phyloP scores from a whole-genome alignment of 2,113 vertebrate genomes.

The Seriola quinqueradiata region DNA sequence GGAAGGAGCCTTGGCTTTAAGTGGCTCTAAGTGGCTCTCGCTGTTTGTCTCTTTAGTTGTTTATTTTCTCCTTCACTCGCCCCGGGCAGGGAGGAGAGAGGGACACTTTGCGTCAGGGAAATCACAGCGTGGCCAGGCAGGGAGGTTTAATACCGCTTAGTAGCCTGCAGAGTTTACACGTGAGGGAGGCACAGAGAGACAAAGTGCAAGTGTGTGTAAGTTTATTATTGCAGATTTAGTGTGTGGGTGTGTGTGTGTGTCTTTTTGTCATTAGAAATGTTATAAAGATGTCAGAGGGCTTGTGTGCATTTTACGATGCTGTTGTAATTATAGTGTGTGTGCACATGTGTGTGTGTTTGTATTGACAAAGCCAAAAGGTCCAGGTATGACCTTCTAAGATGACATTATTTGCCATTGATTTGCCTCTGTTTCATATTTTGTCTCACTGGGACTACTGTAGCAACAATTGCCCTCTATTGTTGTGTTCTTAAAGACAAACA shows the following conservation, averaged over 20 bases:
- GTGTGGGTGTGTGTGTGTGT: constrained; percentile 12
- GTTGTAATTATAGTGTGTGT: constrained; percentile 41
- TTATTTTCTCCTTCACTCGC: constrained; percentile 79
- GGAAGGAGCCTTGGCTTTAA: constrained; percentile 84
- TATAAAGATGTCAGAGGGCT: constrained; percentile 63
- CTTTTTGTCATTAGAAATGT: constrained; percentile 73
- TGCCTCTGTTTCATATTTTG: constrained; percentile 71
- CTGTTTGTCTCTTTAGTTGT: constrained; percentile 83
- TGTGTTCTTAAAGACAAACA: constrained; percentile 76
- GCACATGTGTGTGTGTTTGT: constrained; percentile 62
- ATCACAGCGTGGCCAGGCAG: constrained; percentile 71
- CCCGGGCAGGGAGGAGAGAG: constrained; percentile 72
- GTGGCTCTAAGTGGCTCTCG: constrained; percentile 84
- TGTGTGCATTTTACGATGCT: constrained; percentile 46
- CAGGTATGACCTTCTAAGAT: constrained; percentile 83
- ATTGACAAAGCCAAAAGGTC: constrained; percentile 81
- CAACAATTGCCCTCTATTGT: constrained; percentile 75
- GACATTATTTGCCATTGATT: constrained; percentile 84
- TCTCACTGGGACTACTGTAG: constrained; percentile 66
- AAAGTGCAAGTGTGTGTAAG: constrained; percentile 71
- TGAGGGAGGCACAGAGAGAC: constrained; percentile 60
- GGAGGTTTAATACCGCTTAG: constrained; percentile 71
- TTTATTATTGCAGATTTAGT: constrained; percentile 57
- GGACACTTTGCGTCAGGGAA: constrained; percentile 70
- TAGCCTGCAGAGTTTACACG: constrained; percentile 73